These are phyloP conservation scores for Botrylloides violaceus DNA, from an alignment of 23 tunicate genomes.

Conservation along the genomic window DNA sequence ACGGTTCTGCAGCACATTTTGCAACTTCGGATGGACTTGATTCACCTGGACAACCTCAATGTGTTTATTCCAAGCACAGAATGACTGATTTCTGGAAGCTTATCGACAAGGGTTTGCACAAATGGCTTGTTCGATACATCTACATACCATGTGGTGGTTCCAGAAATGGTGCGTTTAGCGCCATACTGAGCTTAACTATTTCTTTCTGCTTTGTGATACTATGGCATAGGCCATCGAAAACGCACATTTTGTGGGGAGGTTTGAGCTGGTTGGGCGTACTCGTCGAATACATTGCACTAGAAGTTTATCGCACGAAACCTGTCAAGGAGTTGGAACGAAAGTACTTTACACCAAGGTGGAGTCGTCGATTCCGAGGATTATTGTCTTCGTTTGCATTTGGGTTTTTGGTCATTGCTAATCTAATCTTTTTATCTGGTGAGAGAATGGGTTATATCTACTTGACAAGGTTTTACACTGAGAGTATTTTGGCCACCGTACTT, in stretches of 20 bases:
- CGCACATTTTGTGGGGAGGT: constrained; percentile 46
- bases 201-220: constrained; percentile 63
- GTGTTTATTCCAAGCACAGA: constrained; percentile 64
- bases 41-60: constrained; percentile 70
- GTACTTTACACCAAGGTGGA: constrained; percentile 37
- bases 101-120: constrained; percentile 83
- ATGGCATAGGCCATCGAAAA: constrained; percentile 51
- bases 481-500: constrained; percentile 1
- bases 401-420: constrained; percentile 50
- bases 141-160: constrained; percentile 72
- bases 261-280: constrained; percentile 74
- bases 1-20: constrained; percentile 53
- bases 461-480: constrained; percentile 42
- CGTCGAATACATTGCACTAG: constrained; percentile 47
- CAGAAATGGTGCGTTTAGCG: constrained; percentile 2
- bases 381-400: constrained; percentile 50
- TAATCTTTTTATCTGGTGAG: constrained; percentile 55
- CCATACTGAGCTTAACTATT: constrained; percentile 20
- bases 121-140: constrained; percentile 78
- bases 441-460: constrained; percentile 34
- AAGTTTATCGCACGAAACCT: constrained; percentile 27
- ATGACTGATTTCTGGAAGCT: constrained; percentile 91
- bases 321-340: constrained; percentile 39
- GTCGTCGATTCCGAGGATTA: constrained; percentile 48
- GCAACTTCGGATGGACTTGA: constrained; percentile 47